Evolutionary conservation across 2,888 invertebrate species (phyloP).

Genomic region (Herminia tarsipennalis): DNA sequence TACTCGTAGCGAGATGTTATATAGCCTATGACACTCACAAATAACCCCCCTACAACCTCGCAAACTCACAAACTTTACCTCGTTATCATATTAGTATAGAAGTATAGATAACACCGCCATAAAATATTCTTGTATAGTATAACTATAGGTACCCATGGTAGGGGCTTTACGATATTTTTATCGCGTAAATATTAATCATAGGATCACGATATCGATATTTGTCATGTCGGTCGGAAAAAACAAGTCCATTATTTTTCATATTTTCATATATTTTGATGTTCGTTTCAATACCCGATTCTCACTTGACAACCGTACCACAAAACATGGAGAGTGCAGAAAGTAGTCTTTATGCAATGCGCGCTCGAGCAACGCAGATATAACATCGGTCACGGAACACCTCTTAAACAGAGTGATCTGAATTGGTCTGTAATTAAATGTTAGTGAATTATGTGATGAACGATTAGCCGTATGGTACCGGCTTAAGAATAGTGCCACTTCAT

Average conservation of each 20-base stretch:
- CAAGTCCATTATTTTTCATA: constrained; percentile 8
- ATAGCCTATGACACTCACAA: no score
- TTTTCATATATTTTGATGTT: neutral
- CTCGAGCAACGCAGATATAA: neutral
- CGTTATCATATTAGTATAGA: no score
- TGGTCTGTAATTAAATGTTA: no score
- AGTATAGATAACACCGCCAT: no score
- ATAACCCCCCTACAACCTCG: no score
- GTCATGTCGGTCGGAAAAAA: constrained; percentile 8
- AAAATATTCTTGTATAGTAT: neutral
- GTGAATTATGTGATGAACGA: no score
- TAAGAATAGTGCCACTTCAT: no score
- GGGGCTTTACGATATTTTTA: neutral
- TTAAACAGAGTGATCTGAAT: neutral
- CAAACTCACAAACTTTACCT: no score
- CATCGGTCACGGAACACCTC: neutral
- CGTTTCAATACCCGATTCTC: neutral
- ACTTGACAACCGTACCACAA: no score
- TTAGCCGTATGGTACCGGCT: no score
- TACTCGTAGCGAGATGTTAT: no score
- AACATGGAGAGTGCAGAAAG: no score
- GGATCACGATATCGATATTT: neutral
- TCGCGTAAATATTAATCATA: neutral
- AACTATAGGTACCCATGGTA: neutral
- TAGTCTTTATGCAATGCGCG: neutral